Base-by-base conservation (phyloP, 64 coral and sea anemone genomes). In the Cladopsammia gracilis region DNA sequence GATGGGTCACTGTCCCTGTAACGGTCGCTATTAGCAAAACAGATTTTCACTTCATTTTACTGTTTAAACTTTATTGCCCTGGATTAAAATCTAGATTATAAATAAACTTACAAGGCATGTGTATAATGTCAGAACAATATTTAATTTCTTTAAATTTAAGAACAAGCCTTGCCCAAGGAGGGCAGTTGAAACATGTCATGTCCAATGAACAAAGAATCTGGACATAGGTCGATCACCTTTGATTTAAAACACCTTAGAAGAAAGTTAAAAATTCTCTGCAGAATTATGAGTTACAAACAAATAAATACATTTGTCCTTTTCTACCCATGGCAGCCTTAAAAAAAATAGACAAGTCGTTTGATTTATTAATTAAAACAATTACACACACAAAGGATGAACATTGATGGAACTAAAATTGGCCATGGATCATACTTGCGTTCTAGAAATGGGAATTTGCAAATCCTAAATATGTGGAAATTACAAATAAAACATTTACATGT, bases 401-500 rank as follows among this genome's bases (percentile, higher is more conserved):
- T 19, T 14, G 10, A 67, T 68, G 61, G 7, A 84, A 84, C 62
- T 22, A 23, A 48, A 48, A 11, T n/a, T 4, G 26, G 23, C 25
- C 61, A 42, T 64, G 1, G 34, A 34, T 15, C 18, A 62, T 25
- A 75, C 78, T 85, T 56, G 79, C 75, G 78, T 85, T 93, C 77
- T 54, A 79, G 83, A 61, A 93, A 87, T 93, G 49, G 65, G 79
- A 75, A 93, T 94, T 94, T 78, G 82, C 87, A 98, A 98, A 98
- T 89, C 87, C 7, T 50, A 51, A 49, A 68, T 68, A 80, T 84
- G 80, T 91, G 94, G 91, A 98, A 98, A 94, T 98, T 98, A 94
- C 96, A 98, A 86, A 85, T 91, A 90, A 97, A 94, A 94, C 88
- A 94, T 94, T 94, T 98, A 94, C 88, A 98, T 98, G 94, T 92